Conservation (phyloP, 2,888 invertebrate genomes). For the Caenorhabditis doughertyi region DNA sequence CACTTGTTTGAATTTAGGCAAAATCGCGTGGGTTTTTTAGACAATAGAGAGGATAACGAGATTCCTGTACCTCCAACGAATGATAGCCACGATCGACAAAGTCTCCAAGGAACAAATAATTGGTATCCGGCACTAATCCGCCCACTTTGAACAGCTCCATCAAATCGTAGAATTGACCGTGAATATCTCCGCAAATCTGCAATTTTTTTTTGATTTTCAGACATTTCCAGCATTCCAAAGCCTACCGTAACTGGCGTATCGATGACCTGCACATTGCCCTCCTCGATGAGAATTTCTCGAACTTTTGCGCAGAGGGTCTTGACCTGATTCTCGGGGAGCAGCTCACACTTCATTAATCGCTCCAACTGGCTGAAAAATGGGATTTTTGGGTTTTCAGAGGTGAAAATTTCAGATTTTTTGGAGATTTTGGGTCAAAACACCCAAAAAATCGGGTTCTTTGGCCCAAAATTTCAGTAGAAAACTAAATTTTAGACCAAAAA, state of each 20-base stretch:
- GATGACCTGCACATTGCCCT: slow-evolving; percentile 97
- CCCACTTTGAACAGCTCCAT: slow-evolving; percentile 94
- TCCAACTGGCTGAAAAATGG: slow-evolving; percentile 90
- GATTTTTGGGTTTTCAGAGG: not conserved
- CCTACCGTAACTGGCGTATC: slow-evolving; percentile 98
- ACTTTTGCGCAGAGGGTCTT: slow-evolving; percentile 99
- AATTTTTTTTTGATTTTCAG: not conserved
- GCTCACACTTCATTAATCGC: slow-evolving; percentile 95
- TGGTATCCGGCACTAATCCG: slow-evolving; percentile 98
- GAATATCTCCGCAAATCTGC: slow-evolving; percentile 98
- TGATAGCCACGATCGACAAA: slow-evolving; percentile 94
- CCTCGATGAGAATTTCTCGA: slow-evolving; percentile 97
- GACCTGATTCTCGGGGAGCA: slow-evolving; percentile 94
- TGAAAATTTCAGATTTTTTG: not conserved
- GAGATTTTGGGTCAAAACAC: slow-evolving; percentile 8
- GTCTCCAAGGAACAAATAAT: slow-evolving; percentile 99
- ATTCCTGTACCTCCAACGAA: slow-evolving; percentile 92
- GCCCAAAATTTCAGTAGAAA: not conserved
- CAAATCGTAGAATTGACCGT: slow-evolving; percentile 98
- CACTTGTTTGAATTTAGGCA: too few species aligned
- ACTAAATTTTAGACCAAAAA: not conserved
- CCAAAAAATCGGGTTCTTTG: not conserved
- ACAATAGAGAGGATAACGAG: too few species aligned
- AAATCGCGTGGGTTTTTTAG: too few species aligned
- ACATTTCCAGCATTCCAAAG: not conserved